These are phyloP conservation scores for Nibea albiflora DNA, from an alignment of 2,113 vertebrate genomes.

Conservation along the genomic window DNA sequence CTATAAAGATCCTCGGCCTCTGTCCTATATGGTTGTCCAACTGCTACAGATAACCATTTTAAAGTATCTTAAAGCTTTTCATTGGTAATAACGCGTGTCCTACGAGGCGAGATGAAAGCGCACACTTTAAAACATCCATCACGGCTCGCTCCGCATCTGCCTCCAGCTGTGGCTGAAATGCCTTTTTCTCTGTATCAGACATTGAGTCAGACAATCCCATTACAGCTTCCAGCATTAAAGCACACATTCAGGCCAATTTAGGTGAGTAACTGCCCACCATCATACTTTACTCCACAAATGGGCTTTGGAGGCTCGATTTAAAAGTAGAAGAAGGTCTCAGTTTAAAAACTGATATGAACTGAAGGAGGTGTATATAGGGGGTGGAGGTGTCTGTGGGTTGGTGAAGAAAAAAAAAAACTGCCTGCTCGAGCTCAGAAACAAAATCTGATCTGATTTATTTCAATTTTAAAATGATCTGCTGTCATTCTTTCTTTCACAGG, in stretches of 20 bases:
- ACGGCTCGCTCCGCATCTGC: constrained; percentile 16
- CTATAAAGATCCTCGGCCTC: neutral
- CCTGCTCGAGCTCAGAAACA: neutral
- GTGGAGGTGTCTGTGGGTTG: neutral
- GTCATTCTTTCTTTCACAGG: too few relatives aligned
- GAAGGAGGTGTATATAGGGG: neutral
- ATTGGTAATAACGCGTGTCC: constrained; percentile 36
- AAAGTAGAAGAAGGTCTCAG: constrained; percentile 19
- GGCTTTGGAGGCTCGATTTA: constrained; percentile 31
- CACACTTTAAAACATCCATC: constrained; percentile 41
- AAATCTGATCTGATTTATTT: neutral
- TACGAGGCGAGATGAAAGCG: constrained; percentile 19
- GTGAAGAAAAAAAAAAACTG: neutral
- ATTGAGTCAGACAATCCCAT: constrained; percentile 57
- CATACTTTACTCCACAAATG: constrained; percentile 35
- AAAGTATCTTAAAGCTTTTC: constrained; percentile 41
- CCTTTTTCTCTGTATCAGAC: constrained; percentile 55
- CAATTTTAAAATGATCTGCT: neutral
- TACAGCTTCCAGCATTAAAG: constrained; percentile 53
- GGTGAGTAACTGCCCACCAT: constrained; percentile 51
- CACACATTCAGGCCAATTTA: constrained; percentile 47
- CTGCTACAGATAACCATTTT: constrained; percentile 22
- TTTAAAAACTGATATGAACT: constrained; percentile 30
- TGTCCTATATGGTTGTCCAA: neutral
- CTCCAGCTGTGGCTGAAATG: constrained; percentile 59